Evolutionary conservation across 2,113 vertebrate genomes (phyloP), one percentile per base, ranked within the genome.

Genomic region (Megaptera novaeangliae): DNA sequence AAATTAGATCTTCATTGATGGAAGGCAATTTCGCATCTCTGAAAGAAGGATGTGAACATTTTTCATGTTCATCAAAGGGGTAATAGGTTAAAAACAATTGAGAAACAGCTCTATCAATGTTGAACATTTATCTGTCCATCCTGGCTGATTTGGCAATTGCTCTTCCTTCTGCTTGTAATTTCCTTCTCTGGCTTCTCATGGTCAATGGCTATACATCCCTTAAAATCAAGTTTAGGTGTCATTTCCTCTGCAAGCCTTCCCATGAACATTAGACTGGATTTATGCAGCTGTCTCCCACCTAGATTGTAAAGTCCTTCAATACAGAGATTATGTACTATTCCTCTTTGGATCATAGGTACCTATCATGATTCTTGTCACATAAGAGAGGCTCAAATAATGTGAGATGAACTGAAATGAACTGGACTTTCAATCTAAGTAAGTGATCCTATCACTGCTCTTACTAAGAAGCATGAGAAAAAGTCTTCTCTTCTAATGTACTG

Each of bases 381-480:
- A 85, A 75, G 11, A 94, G 3, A 90, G 66, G 41, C 39, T 90
- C 66, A 90, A 74, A 72, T 72, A 88, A 86, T 52, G 25, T 89
- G 27, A 97, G 59, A 55, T 55, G 36, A 96, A 66, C 34, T 92
- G 17, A 86, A 89, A 83, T 94, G 57, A 96, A 83, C 34, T 80
- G 1, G 23, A 82, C 39, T 88, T 90, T 90, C 52, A 90, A 39
- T 94, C 55, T 86, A 90, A 83, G 34, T 81, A 84, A 61, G 8
- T 25, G 36, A 55, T 72, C 9, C 23, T n/a, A 78, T 17, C 8
- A 92, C 55, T 90, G 36, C 71, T 95, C 34, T 74, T 87, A 88
- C 31, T 72, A 34, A 92, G 34, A 94, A 82, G 41, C 18, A 72
- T 49, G 12, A 82, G 20, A 55, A 68, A 93, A 94, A 55, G 13